Conservation (phyloP, 2,797 vertebrate species). For the Notolepis coatsorum region DNA sequence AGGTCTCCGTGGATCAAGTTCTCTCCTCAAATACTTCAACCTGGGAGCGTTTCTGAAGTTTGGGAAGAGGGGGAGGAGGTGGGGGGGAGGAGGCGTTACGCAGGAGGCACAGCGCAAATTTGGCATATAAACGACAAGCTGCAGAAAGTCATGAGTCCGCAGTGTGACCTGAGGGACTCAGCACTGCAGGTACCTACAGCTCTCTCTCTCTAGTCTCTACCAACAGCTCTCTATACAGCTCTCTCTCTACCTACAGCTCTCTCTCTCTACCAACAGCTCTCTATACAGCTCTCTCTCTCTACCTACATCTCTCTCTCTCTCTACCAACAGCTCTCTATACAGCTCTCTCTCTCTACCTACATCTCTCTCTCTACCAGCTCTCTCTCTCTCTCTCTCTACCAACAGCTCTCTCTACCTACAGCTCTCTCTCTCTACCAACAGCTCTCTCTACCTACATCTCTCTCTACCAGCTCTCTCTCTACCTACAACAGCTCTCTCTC, state of each 20-base stretch:
- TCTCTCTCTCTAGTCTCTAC: background rate
- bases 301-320: background rate
- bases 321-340: no score
- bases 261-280: no score
- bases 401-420: background rate
- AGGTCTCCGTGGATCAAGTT: slow-evolving; percentile 45
- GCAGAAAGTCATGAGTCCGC: slow-evolving; percentile 42
- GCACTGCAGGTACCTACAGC: slow-evolving; percentile 60
- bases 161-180: slow-evolving; percentile 64
- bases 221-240: background rate
- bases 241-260: slow-evolving; percentile 1
- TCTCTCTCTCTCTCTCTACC: no score
- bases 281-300: slow-evolving; percentile 19
- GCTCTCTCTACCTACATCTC: slow-evolving; percentile 18
- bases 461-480: background rate
- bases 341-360: background rate
- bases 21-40: slow-evolving; percentile 46
- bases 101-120: slow-evolving; percentile 64
- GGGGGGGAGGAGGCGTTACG: slow-evolving; percentile 57
- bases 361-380: background rate
- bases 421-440: background rate
- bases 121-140: slow-evolving; percentile 74
- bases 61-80: background rate
- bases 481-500: no score
- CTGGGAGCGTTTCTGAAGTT: slow-evolving; percentile 6